Evolutionary conservation across 2,113 vertebrate genomes (phyloP).

Genomic region (Ctenodactylus gundi): DNA sequence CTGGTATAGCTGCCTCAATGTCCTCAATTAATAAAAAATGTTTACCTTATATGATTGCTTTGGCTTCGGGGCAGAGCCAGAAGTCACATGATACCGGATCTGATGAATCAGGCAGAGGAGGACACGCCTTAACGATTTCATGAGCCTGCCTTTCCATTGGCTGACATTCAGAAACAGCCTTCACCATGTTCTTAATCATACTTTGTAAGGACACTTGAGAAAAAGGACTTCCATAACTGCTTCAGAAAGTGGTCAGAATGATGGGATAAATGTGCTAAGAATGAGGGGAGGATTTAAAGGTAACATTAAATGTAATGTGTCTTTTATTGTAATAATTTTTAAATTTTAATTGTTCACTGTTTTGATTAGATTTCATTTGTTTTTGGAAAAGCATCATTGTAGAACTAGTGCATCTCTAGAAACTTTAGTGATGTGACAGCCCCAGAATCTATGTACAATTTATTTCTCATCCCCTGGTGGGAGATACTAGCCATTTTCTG

Average conservation of each 20-base stretch:
- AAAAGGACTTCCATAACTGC: background rate
- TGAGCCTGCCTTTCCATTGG: background rate
- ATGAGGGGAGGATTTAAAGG: background rate
- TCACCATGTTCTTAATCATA: background rate
- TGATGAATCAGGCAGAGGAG: too few species aligned
- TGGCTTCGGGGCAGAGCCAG: too few species aligned
- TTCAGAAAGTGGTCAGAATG: background rate
- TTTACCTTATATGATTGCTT: too few species aligned
- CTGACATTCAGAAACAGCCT: background rate
- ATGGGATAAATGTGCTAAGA: background rate
- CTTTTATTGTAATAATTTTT: background rate
- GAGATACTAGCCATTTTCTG: background rate
- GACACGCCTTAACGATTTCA: background rate
- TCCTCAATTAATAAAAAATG: too few species aligned
- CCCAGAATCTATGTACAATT: background rate
- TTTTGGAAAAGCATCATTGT: background rate
- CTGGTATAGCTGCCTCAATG: background rate
- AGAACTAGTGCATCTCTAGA: background rate
- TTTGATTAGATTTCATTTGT: background rate
- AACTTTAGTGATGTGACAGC: background rate
- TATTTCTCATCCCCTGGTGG: background rate
- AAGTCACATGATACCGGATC: too few species aligned
- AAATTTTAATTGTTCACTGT: background rate
- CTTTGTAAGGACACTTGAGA: background rate
- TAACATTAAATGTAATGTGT: background rate